These are phyloP conservation scores for Vimba vimba DNA, from an alignment of 2,113 vertebrate genomes.

Conservation along the genomic window DNA sequence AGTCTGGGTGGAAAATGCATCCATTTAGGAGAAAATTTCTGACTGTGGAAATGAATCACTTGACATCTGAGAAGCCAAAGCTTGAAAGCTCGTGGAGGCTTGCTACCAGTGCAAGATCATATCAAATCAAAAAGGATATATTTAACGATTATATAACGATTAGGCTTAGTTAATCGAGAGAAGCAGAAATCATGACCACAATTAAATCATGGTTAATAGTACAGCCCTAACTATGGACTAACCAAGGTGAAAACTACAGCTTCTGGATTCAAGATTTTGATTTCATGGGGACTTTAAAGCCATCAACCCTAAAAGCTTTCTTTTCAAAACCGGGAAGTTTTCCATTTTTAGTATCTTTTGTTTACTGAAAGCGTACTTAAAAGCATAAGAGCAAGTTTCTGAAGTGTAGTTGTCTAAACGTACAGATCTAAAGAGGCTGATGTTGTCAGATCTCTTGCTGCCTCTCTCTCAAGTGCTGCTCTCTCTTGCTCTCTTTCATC, in stretches of 20 bases:
- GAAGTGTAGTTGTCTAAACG: neutral
- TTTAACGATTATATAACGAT: neutral
- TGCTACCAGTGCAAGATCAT: no score
- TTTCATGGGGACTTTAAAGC: neutral
- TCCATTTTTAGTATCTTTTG: neutral
- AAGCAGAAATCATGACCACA: neutral
- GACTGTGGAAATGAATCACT: neutral
- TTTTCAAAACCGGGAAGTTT: neutral
- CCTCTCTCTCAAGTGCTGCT: slow-evolving; percentile 49
- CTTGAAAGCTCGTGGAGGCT: neutral
- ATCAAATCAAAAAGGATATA: neutral
- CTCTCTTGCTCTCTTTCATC: slow-evolving; percentile 47
- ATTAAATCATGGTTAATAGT: neutral
- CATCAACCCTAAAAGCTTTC: neutral
- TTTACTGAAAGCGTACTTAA: slow-evolving; percentile 1
- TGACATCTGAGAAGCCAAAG: neutral
- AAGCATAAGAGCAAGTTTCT: neutral
- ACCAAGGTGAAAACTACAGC: neutral
- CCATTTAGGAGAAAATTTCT: neutral
- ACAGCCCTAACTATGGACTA: neutral
- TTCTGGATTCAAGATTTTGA: neutral
- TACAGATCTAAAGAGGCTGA: slow-evolving; percentile 61
- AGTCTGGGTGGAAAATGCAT: neutral
- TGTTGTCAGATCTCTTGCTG: slow-evolving; percentile 49
- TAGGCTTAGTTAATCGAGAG: no score